Evolutionary conservation across 2,113 vertebrate genomes (phyloP).

Genomic region (Periophthalmus modestus): DNA sequence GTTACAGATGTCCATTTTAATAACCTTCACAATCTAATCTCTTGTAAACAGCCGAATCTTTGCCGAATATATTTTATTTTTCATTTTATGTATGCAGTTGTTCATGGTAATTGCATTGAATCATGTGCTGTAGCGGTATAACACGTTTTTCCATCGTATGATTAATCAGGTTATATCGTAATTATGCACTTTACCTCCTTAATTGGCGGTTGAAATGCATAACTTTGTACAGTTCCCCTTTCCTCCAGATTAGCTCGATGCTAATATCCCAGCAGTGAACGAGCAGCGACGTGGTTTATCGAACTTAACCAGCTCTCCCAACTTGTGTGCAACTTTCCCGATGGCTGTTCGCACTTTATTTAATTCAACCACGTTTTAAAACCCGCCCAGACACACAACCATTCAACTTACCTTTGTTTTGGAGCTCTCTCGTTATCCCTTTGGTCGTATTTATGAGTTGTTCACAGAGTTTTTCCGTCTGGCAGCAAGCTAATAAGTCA

Average conservation of each 20-base stretch:
- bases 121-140: background rate
- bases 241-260: conserved; percentile 51
- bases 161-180: background rate
- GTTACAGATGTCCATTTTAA: too few relatives aligned
- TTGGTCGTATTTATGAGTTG: conserved; percentile 10
- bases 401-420: conserved; percentile 56
- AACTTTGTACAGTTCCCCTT: conserved; percentile 57
- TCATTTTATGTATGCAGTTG: background rate
- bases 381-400: background rate
- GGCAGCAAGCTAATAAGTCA: conserved; percentile 40
- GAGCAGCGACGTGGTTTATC: conserved; percentile 34
- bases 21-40: too few relatives aligned
- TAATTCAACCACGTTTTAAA: background rate
- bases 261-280: conserved; percentile 58
- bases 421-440: conserved; percentile 20
- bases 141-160: background rate
- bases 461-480: conserved; percentile 30
- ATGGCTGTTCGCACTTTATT: conserved; percentile 12
- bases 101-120: background rate
- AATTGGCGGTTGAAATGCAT: background rate
- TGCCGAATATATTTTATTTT: background rate
- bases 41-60: too few relatives aligned
- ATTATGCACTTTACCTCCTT: background rate
- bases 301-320: conserved; percentile 47
- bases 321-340: conserved; percentile 63